A percentile compares a stretch with the other conserved stretches of the same genome.
These are phyloP conservation scores for Chrysopa pallens DNA, from an alignment of 1,140 invertebrate species.

Conservation along the genomic window DNA sequence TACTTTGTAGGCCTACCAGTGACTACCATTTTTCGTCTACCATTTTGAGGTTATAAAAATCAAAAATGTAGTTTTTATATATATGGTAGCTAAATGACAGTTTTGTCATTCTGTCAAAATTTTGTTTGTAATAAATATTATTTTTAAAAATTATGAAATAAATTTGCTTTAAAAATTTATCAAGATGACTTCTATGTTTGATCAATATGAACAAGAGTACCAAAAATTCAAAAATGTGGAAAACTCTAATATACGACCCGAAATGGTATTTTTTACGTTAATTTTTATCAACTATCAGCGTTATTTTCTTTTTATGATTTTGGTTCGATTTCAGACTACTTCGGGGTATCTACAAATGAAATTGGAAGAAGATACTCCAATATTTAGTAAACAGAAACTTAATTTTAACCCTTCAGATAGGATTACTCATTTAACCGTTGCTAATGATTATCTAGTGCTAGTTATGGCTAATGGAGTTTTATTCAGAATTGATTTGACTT, in stretches of 20 bases:
- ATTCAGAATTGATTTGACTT: slow-evolving; percentile 63
- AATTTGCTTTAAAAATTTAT: too few relatives aligned
- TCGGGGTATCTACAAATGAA: slow-evolving; percentile 51
- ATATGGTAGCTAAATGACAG: too few relatives aligned
- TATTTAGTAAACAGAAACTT: slow-evolving; percentile 63
- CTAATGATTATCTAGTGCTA: slow-evolving; percentile 66
- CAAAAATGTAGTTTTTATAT: too few relatives aligned
- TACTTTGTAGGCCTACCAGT: too few relatives aligned
- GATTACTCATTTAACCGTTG: slow-evolving; percentile 62
- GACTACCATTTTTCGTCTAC: too few relatives aligned
- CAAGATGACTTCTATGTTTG: slow-evolving; percentile 53
- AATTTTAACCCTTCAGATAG: slow-evolving; percentile 54
- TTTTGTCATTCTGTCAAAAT: too few relatives aligned
- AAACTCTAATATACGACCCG: slow-evolving; percentile 15
- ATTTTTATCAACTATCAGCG: slow-evolving; percentile 1
- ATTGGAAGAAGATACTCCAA: slow-evolving; percentile 47
- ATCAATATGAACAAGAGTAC: slow-evolving; percentile 59
- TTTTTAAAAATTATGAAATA: too few relatives aligned
- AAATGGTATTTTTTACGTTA: slow-evolving; percentile 22
- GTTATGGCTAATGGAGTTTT: slow-evolving; percentile 68
- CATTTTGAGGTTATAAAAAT: too few relatives aligned
- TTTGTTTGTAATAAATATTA: too few relatives aligned
- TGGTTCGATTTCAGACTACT: slow-evolving; percentile 18
- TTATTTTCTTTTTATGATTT: not conserved
- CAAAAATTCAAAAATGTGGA: slow-evolving; percentile 26